These are phyloP conservation scores for Amblyjoppa fuscipennis DNA, from an alignment of 2,888 invertebrate genomes.

Conservation along the genomic window DNA sequence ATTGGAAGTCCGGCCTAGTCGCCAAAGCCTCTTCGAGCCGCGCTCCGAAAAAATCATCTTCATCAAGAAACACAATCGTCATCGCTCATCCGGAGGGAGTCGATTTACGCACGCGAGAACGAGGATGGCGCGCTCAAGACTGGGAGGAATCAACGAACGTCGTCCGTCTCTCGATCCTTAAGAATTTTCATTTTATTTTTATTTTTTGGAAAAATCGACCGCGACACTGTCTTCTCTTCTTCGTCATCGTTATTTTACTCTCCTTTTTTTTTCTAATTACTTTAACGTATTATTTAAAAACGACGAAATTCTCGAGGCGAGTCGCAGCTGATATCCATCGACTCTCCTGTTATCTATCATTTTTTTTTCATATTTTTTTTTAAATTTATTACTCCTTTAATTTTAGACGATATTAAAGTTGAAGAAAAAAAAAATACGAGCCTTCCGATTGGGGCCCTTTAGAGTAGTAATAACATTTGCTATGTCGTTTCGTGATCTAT, in stretches of 20 bases:
- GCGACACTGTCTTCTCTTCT: slow-evolving; percentile 48
- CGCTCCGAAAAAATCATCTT: slow-evolving; percentile 32
- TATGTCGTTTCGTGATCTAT: slow-evolving; percentile 25
- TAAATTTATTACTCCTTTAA: not conserved
- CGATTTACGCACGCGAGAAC: slow-evolving; percentile 18
- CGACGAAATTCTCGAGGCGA: slow-evolving; percentile 22
- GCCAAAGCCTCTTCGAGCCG: slow-evolving; percentile 53
- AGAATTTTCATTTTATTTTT: slow-evolving; percentile 33
- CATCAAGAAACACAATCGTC: slow-evolving; percentile 6
- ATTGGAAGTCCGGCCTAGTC: slow-evolving; percentile 64
- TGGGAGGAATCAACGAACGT: slow-evolving; percentile 36
- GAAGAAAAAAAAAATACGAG: slow-evolving; percentile 12
- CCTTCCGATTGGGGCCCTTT: slow-evolving; percentile 3
- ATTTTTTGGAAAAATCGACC: not conserved
- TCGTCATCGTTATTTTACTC: slow-evolving; percentile 66
- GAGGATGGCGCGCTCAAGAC: slow-evolving; percentile 27
- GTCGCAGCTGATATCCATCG: not conserved
- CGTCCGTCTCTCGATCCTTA: slow-evolving; percentile 38
- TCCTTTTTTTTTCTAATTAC: slow-evolving; percentile 63
- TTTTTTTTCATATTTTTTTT: slow-evolving; percentile 24
- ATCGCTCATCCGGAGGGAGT: not conserved
- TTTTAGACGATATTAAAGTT: slow-evolving; percentile 33
- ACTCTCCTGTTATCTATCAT: slow-evolving; percentile 14
- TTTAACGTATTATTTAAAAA: slow-evolving; percentile 58
- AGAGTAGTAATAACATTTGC: slow-evolving; percentile 32